Base-by-base conservation (phyloP, 2,797 vertebrate species). In the Rallus crepitans region DNA sequence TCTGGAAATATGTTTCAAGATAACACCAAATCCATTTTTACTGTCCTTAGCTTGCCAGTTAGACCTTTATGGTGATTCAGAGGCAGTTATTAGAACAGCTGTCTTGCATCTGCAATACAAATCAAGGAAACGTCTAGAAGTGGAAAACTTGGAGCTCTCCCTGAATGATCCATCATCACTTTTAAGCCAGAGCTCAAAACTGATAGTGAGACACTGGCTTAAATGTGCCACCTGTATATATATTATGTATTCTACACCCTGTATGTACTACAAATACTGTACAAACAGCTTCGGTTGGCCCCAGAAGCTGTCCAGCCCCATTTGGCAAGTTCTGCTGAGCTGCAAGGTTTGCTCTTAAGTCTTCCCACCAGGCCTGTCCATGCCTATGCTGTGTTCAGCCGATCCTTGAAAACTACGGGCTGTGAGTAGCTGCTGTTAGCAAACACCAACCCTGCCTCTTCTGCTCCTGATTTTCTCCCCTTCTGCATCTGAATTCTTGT, bases 381-480 rank as follows among this genome's bases (percentile, higher is more conserved):
- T 65, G 40, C 27, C 45, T 64, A 4, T 0, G 0, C 3, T 48
- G 3, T 68, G 5, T 55, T 85, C 42, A 91, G 47, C 57, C 25
- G 23, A 63, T 12, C 37, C 16, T 50, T 57, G 23, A 68, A 85
- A 85, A 75, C 4, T 0, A 0, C 0, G 3, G 28, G 14, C 31
- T 64, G 6, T 37, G 40, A 56, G 14, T 20, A 45, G 33, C 12
- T 61, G 12, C n/a, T 37, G 31, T 40, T 39, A 69, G 21, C 42
- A 83, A 80, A 50, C 27, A 75, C 7, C 37, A 76, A 1, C 9
- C 6, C 18, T n/a, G 18, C 16, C 18, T 69, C 14, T 82, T 16
- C 35, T 20, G 17, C 15, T 79, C 30, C 82, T 89, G n/a, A 48
- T 77, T 85, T 87, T 77, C 56, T 48, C 77, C 42, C 12, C 14